Base-by-base conservation (phyloP, 2,113 vertebrate species). In the Rhipidura dahli region DNA sequence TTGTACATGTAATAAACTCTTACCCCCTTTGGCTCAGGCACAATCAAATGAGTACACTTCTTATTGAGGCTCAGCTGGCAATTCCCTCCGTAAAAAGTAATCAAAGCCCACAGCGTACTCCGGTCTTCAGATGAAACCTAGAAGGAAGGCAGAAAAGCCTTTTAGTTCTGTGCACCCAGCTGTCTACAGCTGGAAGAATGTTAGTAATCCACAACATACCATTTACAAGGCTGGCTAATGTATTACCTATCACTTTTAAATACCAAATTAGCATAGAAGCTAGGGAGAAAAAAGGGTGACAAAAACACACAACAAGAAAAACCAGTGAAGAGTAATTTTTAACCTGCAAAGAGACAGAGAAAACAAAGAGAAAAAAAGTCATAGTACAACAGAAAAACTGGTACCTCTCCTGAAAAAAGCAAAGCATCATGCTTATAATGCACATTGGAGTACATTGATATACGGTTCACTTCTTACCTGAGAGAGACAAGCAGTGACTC, bases 21-120 rank as follows among this genome's bases (percentile, higher is more conserved):
- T 98, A 99, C 99, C 98, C 99, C 99, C 94, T 99, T 99, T 12
- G 99, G 98, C 92, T 99, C 99, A 64, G 99, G 99, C 72, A 99
- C 99, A 64, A 99, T 98, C 96, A 99, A 97, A 93, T 99, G 99
- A 26, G 99, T 99, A 93, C 99, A 99, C 91, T 98, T 99, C 96
- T 98, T 99, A 97, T 99, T 99, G 90, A 99, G 98, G 93, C 97
- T 98, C 79, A 99, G 98, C 97, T 98, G 99, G 97, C 99, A 99
- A 64, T 98, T 98, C 15, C 99, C 99, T 64, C 99, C 99, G 86
- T 99, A 98, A 97, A 99, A 99, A 14, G 99, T 99, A 45, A 99
- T 93, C 96, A 99, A 98, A n/a, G 99, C 99, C 99, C 99, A 99
- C 66, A 99, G 98, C 8, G 98, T 79, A 56, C 95, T 99, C 77